Conservation (phyloP, 2,888 invertebrate genomes). For the Meta bourneti region DNA sequence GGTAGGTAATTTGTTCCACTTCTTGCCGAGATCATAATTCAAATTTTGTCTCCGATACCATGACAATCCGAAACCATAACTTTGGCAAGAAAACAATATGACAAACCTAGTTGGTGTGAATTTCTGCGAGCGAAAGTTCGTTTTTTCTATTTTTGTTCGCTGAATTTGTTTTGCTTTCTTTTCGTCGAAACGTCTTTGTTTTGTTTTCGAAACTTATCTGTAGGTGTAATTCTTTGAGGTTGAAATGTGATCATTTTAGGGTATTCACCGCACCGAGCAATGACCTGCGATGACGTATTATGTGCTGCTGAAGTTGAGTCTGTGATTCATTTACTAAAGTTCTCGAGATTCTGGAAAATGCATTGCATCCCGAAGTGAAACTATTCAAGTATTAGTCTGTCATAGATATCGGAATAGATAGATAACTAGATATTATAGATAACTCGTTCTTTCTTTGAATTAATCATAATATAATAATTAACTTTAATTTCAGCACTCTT, state of each 20-base stretch:
- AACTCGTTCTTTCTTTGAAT: no score
- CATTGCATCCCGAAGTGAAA: no score
- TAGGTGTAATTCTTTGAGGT: not conserved
- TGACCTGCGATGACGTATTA: not conserved
- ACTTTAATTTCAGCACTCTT: no score
- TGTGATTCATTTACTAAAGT: no score
- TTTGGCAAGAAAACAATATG: slow-evolving; percentile 50
- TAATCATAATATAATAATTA: no score
- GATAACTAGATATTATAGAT: no score
- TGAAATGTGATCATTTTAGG: not conserved
- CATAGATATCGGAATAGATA: no score
- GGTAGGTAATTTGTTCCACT: slow-evolving; percentile 19
- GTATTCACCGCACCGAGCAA: not conserved
- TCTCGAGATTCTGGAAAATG: no score
- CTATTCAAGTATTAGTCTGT: no score
- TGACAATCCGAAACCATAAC: slow-evolving; percentile 41
- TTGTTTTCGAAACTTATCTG: not conserved
- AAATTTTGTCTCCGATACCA: slow-evolving; percentile 26
- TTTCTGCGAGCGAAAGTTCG: slow-evolving; percentile 11
- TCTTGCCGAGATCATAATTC: slow-evolving; percentile 41
- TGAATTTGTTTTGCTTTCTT: not conserved
- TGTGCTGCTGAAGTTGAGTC: no score
- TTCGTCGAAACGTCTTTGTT: not conserved
- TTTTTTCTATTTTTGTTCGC: not conserved
- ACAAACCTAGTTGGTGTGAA: slow-evolving; percentile 11